Evolutionary conservation across 2,113 vertebrate genomes (phyloP).

Genomic region (Speoplatyrhinus poulsoni): DNA sequence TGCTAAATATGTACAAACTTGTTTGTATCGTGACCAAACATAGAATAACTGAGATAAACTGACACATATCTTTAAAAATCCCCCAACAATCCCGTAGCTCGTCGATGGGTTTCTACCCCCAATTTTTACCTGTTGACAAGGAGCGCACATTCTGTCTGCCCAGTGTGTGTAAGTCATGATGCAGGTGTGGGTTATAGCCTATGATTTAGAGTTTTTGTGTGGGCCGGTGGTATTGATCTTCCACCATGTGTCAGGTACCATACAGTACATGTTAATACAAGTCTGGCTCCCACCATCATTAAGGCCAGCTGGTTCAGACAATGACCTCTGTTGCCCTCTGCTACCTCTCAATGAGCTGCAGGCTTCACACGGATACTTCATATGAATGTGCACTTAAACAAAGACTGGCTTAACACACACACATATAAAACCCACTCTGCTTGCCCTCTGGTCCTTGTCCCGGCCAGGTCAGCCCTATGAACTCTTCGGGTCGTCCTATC

Average conservation of each 20-base stretch:
- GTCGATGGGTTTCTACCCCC: too few relatives aligned
- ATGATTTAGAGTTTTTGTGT: not conserved
- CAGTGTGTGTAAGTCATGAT: too few relatives aligned
- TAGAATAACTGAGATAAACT: too few relatives aligned
- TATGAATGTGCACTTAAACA: constrained; percentile 54
- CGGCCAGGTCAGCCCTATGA: constrained; percentile 59
- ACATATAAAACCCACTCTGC: constrained; percentile 44
- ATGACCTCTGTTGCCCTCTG: constrained; percentile 41
- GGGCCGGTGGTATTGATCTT: not conserved
- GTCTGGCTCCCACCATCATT: constrained; percentile 32
- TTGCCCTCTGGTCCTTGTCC: constrained; percentile 45
- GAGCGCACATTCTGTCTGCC: too few relatives aligned
- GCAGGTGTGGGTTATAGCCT: too few relatives aligned
- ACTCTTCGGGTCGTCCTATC: constrained; percentile 40
- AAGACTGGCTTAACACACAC: constrained; percentile 43
- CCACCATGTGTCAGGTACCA: not conserved
- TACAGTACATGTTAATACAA: constrained; percentile 1
- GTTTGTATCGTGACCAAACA: too few relatives aligned
- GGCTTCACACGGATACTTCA: constrained; percentile 39
- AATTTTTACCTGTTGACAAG: too few relatives aligned
- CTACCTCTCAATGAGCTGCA: constrained; percentile 41
- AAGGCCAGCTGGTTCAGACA: constrained; percentile 53
- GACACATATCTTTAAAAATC: too few relatives aligned
- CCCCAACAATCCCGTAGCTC: too few relatives aligned
- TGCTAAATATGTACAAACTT: too few relatives aligned